These are phyloP conservation scores for Tribolium madens DNA, from an alignment of 1,140 invertebrate genomes.

Conservation along the genomic window DNA sequence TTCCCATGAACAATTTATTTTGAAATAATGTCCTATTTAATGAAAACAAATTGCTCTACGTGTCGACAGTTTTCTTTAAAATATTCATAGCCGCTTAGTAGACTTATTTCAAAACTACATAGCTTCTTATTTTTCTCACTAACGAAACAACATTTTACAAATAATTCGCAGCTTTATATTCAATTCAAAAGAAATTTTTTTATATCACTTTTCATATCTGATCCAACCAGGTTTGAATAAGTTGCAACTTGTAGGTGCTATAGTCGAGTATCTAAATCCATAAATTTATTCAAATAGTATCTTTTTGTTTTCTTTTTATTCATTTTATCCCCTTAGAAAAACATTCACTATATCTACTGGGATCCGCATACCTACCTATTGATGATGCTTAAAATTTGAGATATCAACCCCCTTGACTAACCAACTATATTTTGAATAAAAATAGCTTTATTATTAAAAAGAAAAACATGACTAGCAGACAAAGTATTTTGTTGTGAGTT, in stretches of 20 bases:
- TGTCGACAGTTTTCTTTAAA: slow-evolving; percentile 30
- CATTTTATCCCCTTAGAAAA: slow-evolving; percentile 38
- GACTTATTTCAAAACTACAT: slow-evolving; percentile 9
- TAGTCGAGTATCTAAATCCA: slow-evolving; percentile 33
- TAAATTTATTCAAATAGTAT: slow-evolving; percentile 37
- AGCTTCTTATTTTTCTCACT: not conserved
- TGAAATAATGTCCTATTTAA: slow-evolving; percentile 34
- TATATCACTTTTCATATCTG: slow-evolving; percentile 12
- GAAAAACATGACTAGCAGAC: not conserved
- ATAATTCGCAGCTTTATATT: not conserved
- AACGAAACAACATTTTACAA: not conserved
- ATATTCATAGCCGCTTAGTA: slow-evolving; percentile 28
- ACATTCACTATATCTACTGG: slow-evolving; percentile 28
- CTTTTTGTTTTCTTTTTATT: slow-evolving; percentile 38
- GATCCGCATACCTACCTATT: slow-evolving; percentile 31
- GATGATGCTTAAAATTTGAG: not conserved
- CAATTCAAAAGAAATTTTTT: not conserved
- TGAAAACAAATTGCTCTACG: slow-evolving; percentile 30
- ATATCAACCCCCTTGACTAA: not conserved
- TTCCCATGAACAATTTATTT: slow-evolving; percentile 30
- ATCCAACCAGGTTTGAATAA: slow-evolving; percentile 26
- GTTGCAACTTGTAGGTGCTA: not conserved
- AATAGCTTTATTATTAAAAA: slow-evolving; percentile 39
- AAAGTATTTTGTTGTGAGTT: not conserved
- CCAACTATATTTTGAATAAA: slow-evolving; percentile 19